Evolutionary conservation across 2,113 vertebrate species (phyloP).

Genomic region (Muscicapa adusta): DNA sequence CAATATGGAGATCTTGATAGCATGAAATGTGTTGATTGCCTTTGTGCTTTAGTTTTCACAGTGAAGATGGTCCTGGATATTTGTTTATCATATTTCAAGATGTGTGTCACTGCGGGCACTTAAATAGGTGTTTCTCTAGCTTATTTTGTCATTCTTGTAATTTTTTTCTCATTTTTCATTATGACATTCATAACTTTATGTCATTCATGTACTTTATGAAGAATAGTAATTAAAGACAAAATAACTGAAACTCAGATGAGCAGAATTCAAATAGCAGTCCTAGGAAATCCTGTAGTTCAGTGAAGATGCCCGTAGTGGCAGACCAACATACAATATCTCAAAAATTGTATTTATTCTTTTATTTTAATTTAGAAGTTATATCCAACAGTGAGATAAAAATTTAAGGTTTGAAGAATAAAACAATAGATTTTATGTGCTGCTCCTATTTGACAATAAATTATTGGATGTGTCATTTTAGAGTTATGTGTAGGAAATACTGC

Average conservation of each 20-base stretch:
- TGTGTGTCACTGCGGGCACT: background rate
- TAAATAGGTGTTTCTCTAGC: background rate
- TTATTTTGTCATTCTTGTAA: background rate
- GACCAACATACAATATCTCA: background rate
- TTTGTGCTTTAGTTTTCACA: background rate
- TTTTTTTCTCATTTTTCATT: background rate
- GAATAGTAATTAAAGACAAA: background rate
- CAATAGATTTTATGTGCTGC: background rate
- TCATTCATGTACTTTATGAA: background rate
- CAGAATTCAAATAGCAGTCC: background rate
- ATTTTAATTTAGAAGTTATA: background rate
- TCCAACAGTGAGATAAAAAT: background rate
- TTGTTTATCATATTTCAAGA: background rate
- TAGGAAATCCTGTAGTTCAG: background rate
- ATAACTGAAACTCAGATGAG: background rate
- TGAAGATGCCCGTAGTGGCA: background rate
- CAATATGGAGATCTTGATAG: rapidly evolving
- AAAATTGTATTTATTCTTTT: background rate
- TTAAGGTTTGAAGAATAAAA: background rate
- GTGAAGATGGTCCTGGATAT: background rate
- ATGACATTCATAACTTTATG: background rate
- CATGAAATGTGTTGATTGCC: background rate
- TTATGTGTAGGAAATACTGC: background rate
- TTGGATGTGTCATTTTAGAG: background rate
- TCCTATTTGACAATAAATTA: background rate